Percentiles rank a stretch among this genome's conserved stretches.
These are phyloP conservation scores for Lepidotrigona ventralis DNA, from an alignment of 1,140 invertebrate species.

Conservation along the genomic window DNA sequence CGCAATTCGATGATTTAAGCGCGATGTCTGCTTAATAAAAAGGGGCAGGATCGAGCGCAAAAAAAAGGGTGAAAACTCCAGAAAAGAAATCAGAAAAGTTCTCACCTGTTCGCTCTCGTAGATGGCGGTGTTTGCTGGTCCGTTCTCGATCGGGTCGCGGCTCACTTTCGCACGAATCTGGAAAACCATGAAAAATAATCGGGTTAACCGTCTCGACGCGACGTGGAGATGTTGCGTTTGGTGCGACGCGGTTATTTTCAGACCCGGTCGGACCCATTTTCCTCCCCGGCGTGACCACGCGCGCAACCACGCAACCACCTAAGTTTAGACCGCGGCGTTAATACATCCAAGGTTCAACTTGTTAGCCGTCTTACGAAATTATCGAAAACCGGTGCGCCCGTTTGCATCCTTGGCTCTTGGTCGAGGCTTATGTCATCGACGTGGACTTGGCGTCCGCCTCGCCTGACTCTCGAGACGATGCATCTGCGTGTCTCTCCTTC, in stretches of 20 bases:
- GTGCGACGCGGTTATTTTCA: slow-evolving; percentile 35
- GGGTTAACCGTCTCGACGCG: not conserved
- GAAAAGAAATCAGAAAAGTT: too few species aligned
- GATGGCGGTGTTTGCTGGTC: slow-evolving; percentile 49
- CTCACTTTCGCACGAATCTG: slow-evolving; percentile 67
- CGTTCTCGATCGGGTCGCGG: slow-evolving; percentile 63
- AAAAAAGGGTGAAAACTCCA: too few species aligned
- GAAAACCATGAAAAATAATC: slow-evolving; percentile 41
- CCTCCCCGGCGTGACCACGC: slow-evolving; percentile 8
- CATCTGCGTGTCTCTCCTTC: not conserved
- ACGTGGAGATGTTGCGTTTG: not conserved
- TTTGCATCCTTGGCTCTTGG: slow-evolving; percentile 63
- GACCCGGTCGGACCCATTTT: slow-evolving; percentile 50
- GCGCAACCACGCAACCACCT: slow-evolving; percentile 25
- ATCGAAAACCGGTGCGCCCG: slow-evolving; percentile 61
- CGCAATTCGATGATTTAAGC: too few species aligned
- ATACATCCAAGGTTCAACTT: slow-evolving; percentile 63
- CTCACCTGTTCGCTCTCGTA: slow-evolving; percentile 67
- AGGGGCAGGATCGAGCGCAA: too few species aligned
- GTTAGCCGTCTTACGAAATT: slow-evolving; percentile 65
- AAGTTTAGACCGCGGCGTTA: slow-evolving; percentile 65
- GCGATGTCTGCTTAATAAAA: too few species aligned
- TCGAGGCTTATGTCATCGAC: slow-evolving; percentile 60
- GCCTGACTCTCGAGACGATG: not conserved
- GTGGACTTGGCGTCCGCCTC: slow-evolving; percentile 41